Percentiles rank a stretch among this genome's conserved stretches.
phyloP scores from a whole-genome alignment of 2,888 invertebrate genomes.

The Barypeithes pellucidus region DNA sequence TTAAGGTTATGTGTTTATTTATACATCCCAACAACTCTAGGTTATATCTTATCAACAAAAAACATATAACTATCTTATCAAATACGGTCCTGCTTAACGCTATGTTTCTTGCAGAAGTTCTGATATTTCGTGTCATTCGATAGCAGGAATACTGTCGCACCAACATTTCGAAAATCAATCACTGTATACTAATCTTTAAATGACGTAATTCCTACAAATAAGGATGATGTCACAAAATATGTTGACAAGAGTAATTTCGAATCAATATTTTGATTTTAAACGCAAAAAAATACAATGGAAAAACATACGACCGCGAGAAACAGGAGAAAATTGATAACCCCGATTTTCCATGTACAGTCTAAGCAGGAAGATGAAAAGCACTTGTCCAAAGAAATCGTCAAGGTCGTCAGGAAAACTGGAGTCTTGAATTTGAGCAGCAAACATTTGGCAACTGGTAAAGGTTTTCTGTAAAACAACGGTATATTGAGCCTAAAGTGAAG shows the following conservation, averaged over 20 bases:
- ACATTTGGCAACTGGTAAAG: slow-evolving; percentile 81
- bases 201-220: neutral
- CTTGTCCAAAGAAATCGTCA: slow-evolving; percentile 81
- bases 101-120: neutral
- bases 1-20: too few species aligned
- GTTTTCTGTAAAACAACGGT: neutral
- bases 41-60: too few species aligned
- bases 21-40: too few species aligned
- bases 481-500: neutral
- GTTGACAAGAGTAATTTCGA: too few species aligned
- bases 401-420: slow-evolving; percentile 87
- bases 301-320: slow-evolving; percentile 66
- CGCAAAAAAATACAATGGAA: slow-evolving; percentile 62
- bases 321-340: slow-evolving; percentile 68
- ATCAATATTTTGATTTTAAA: slow-evolving; percentile 6
- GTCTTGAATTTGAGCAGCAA: slow-evolving; percentile 84
- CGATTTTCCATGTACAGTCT: slow-evolving; percentile 83
- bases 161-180: too few species aligned
- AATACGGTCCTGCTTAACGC: neutral
- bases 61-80: too few species aligned
- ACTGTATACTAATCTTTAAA: neutral
- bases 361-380: slow-evolving; percentile 81
- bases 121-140: neutral
- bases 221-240: slow-evolving; percentile 2
- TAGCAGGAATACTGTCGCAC: too few species aligned